Base-by-base conservation (phyloP, 2,888 invertebrate genomes). In the Hyles lineata region DNA sequence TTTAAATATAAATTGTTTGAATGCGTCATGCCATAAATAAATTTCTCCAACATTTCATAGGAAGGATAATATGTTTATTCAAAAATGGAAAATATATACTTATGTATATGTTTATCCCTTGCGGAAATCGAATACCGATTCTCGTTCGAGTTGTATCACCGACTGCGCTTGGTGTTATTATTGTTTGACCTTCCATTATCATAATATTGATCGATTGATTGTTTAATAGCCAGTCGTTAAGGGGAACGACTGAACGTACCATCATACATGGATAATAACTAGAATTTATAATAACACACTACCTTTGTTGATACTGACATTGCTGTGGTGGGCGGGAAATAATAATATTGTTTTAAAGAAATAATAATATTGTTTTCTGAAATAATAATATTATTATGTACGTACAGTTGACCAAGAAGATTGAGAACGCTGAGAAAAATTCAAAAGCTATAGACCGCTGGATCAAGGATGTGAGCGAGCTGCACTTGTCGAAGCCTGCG, bases 391-490 rank as follows among this genome's bases (percentile, higher is more conserved):
- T 29, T 29, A 29, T 29, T 55, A 70, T 58, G 29, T 32, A n/a
- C 70, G 85, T 86, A 15, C 87, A 96, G 96, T 90, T 96, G 70
- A 97, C 98, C 8, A 98, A 98, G 90, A 97, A 96, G 86, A 95
- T 99, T 70, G 96, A 97, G 52, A 96, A 97, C 80, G 97, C 98
- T 0, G 98, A 98, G 80, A 97, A 97, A 89, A 97, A 98, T 79
- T 93, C 96, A 0, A 98, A 98, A 90, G 97, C 98, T 35, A 98
- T 99, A 74, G 99, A 99, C 78, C 97, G 98, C 79, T 99, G 99
- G 99, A 98, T 99, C 79, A 97, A 97, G 74, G 99, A 98, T 86
- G 98, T 99, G 78, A 97, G 97, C 81, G 98, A 99, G 82, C 93
- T 99, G 78, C 99, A 99, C 84, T 96, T 98, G 78, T 97, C 97